phyloP scores from a whole-genome alignment of 1,140 invertebrate species.

The Bombus confusus region DNA sequence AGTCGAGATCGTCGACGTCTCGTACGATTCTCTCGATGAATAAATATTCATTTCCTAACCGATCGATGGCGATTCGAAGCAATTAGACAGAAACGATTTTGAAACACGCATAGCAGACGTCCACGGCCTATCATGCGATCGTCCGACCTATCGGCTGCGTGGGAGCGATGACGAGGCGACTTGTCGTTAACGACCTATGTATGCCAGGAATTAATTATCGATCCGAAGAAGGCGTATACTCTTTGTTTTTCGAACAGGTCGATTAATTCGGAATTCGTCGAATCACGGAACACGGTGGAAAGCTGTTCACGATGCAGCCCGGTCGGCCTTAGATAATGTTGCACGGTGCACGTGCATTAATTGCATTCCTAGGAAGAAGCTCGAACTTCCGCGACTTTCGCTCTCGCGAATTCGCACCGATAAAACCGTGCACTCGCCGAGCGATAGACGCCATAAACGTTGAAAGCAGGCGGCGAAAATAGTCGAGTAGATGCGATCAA shows the following conservation, averaged over 20 bases:
- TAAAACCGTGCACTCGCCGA: not conserved
- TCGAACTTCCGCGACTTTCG: slow-evolving; percentile 24
- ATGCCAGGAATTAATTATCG: slow-evolving; percentile 61
- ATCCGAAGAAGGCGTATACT: slow-evolving; percentile 10
- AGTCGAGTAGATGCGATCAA: not conserved
- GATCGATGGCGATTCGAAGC: not conserved
- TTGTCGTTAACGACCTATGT: slow-evolving; percentile 40
- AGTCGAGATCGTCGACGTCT: too few relatives aligned
- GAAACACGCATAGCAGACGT: not conserved
- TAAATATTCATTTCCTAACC: not conserved
- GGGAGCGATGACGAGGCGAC: not conserved
- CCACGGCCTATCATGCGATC: not conserved
- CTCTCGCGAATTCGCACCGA: not conserved
- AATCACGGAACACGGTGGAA: not conserved
- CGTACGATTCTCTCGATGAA: not conserved
- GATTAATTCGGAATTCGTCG: slow-evolving; percentile 53
- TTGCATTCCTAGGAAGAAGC: slow-evolving; percentile 25
- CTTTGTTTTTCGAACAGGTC: slow-evolving; percentile 24
- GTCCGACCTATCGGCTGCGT: not conserved
- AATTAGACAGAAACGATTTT: not conserved
- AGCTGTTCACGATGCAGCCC: too few relatives aligned
- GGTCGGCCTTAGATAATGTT: not conserved
- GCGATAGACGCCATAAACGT: not conserved
- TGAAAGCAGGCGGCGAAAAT: not conserved
- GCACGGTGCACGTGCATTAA: slow-evolving; percentile 40